Evolutionary conservation across 2,888 invertebrate species (phyloP).

Genomic region (Aradus depressus): DNA sequence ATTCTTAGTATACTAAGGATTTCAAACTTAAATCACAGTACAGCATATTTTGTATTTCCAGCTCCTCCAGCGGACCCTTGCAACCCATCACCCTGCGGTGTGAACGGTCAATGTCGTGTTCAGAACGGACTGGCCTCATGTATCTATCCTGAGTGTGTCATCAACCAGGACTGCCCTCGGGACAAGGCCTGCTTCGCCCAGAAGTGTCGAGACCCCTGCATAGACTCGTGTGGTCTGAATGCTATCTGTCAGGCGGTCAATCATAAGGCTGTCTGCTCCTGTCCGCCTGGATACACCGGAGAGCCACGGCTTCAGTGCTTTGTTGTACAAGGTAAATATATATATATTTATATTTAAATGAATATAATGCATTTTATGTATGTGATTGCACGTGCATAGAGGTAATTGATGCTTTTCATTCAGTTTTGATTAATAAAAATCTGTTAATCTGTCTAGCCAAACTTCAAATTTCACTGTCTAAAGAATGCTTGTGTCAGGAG

Average conservation of each 20-base stretch:
- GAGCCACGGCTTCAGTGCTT: conserved; percentile 63
- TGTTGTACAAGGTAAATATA: conserved; percentile 6
- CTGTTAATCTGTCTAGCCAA: no score
- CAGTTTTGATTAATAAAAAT: no score
- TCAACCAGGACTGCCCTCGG: conserved; percentile 77
- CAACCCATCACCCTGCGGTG: conserved; percentile 70
- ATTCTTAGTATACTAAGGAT: no score
- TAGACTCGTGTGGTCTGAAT: conserved; percentile 70
- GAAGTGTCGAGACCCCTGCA: conserved; percentile 73
- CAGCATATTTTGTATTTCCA: conserved; percentile 19
- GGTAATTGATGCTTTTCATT: no score
- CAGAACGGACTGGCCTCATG: conserved; percentile 60
- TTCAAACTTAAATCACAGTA: no score
- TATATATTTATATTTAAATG: background rate
- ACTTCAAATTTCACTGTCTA: no score
- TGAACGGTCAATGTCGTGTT: conserved; percentile 68
- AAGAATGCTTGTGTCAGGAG: no score
- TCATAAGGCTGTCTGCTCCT: conserved; percentile 73
- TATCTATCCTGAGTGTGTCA: conserved; percentile 74
- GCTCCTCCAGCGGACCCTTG: conserved; percentile 53
- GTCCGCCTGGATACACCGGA: conserved; percentile 66
- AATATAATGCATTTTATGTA: background rate
- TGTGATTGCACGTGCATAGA: background rate
- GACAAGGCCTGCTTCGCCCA: conserved; percentile 70
- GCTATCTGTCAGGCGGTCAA: conserved; percentile 68